Conservation (phyloP, 2,888 invertebrate genomes). For the Polyommatus icarus region DNA sequence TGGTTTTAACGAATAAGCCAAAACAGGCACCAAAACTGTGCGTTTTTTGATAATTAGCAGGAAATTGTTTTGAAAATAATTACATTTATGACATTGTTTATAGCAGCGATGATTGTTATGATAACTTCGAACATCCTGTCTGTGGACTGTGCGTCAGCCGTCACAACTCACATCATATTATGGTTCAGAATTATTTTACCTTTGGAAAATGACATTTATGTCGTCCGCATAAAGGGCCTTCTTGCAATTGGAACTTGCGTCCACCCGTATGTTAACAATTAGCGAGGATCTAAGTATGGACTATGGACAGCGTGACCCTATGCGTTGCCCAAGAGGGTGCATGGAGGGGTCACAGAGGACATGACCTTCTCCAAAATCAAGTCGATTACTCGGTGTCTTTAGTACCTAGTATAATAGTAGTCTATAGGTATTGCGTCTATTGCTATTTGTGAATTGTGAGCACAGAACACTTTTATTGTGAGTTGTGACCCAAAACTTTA, state of each 20-base stretch:
- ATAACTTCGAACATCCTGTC: background rate
- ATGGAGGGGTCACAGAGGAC: too few species aligned
- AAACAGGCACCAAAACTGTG: background rate
- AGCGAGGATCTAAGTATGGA: background rate
- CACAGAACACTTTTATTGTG: too few species aligned
- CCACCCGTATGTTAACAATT: background rate
- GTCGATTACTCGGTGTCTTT: too few species aligned
- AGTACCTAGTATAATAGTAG: too few species aligned
- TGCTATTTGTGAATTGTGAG: too few species aligned
- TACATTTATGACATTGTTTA: background rate
- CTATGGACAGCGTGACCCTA: background rate
- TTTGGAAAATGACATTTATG: background rate
- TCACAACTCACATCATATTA: background rate
- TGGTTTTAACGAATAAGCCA: background rate
- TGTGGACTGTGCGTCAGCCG: background rate
- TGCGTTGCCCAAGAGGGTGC: too few species aligned
- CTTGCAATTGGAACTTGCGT: background rate
- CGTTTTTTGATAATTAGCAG: background rate
- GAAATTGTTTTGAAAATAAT: background rate
- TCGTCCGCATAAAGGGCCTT: background rate
- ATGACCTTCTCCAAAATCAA: too few species aligned
- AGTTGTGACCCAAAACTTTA: too few species aligned
- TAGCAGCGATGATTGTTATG: background rate
- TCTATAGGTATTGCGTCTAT: too few species aligned
- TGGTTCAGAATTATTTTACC: background rate